Base-by-base conservation (phyloP, 2,797 vertebrate species). In the Pampus argenteus region DNA sequence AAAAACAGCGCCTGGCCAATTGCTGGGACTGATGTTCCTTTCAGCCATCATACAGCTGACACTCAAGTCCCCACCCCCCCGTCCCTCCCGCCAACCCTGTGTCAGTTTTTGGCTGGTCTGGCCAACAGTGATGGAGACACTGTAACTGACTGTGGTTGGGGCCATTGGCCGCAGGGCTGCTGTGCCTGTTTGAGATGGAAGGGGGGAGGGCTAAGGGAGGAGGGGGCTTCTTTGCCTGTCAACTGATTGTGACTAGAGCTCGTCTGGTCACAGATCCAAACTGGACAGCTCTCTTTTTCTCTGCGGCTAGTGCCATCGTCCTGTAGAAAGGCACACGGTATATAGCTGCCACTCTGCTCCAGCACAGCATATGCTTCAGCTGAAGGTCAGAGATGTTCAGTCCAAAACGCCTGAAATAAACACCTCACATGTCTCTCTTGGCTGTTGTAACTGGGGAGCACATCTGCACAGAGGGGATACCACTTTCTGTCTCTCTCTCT, bases 11-110 rank as follows among this genome's bases (percentile, higher is more conserved):
- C 44, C 72, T 5, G 71, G 84, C 87, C 92, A 93, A 86, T 92
- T 84, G 88, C 89, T 91, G 84, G 90, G 91, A 90, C 86, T 90
- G 91, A 93, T 94, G 92, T 93, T 93, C 88, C 91, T 92, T 90
- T 91, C 85, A 93, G 91, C 83, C 88, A 89, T 93, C 89, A 91
- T 83, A 86, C 77, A 51, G 80, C 87, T 93, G 92, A 94, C 91
- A 91, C 87, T 91, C 82, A 84, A 75, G 84, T 85, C 15, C 34
- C 83, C 65, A n/a, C n/a, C n/a, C n/a, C 15, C 34, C 83, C 65
- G 84, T 85, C 15, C 34, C 83, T 63, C 58, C 67, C 42, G 80
- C 89, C 89, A 90, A 91, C 81, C 86, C 76, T 50, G 66, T 90
- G 91, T 93, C 92, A 92, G 88, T 86, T 81, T 82, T 86, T 92